These are phyloP conservation scores for Saccostrea echinata DNA, from an alignment of 1,140 invertebrate genomes.

Conservation along the genomic window DNA sequence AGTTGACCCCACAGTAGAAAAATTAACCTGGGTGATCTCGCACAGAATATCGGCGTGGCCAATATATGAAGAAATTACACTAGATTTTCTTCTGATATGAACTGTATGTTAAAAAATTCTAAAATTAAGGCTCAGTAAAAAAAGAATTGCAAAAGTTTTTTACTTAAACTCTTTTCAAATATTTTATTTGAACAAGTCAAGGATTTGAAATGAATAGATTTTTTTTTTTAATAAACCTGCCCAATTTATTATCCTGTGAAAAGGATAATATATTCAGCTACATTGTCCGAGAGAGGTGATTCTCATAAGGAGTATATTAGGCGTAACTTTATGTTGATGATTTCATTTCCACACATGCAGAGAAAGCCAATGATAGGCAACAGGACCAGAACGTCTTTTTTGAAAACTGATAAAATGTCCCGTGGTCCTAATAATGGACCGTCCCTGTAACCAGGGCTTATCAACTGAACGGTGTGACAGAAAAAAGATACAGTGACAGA, in stretches of 20 bases:
- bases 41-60: not conserved
- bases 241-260: slow-evolving; percentile 37
- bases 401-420: slow-evolving; percentile 25
- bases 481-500: slow-evolving; percentile 23
- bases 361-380: not conserved
- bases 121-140: not conserved
- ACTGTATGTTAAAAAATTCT: not conserved
- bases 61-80: not conserved
- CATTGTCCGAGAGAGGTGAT: slow-evolving; percentile 29
- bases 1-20: not conserved
- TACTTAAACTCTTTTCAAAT: not conserved
- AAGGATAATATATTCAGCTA: slow-evolving; percentile 46
- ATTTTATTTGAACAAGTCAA: slow-evolving; percentile 7
- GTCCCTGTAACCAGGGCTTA: not conserved
- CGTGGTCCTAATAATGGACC: not conserved
- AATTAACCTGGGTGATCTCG: slow-evolving; percentile 4
- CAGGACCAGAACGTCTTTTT: not conserved
- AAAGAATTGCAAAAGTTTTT: not conserved
- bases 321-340: slow-evolving; percentile 47
- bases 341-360: slow-evolving; percentile 26
- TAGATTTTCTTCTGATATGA: not conserved
- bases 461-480: not conserved
- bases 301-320: slow-evolving; percentile 43
- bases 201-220: slow-evolving; percentile 20
- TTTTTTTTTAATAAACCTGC: slow-evolving; percentile 24